phyloP scores from a whole-genome alignment of 2,797 vertebrate species.

The Lepilemur septentrionalis region DNA sequence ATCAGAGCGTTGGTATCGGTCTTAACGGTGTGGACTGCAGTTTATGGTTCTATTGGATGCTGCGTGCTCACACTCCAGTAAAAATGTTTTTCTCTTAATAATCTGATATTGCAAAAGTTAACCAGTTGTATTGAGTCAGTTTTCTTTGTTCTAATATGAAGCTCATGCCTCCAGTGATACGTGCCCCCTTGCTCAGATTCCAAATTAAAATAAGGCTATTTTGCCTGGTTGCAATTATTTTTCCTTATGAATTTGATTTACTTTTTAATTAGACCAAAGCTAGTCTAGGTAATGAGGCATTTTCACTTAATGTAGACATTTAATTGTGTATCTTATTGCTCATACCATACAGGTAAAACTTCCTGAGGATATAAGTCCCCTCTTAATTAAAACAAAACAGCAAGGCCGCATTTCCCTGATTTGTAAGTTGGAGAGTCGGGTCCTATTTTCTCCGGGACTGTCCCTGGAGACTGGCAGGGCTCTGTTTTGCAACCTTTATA shows the following conservation, averaged over 20 bases:
- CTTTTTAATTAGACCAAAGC: slow-evolving; percentile 73
- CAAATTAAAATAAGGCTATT: slow-evolving; percentile 51
- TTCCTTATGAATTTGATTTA: slow-evolving; percentile 54
- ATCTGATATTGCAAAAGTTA: not conserved
- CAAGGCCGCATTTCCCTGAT: not conserved
- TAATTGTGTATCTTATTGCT: not conserved
- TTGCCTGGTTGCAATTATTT: slow-evolving; percentile 25
- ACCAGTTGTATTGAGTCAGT: not conserved
- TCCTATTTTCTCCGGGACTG: not conserved
- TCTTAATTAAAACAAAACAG: slow-evolving; percentile 25
- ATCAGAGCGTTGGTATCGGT: not conserved
- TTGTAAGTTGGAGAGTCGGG: not conserved
- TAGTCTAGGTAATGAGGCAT: slow-evolving; percentile 45
- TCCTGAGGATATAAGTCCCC: not conserved
- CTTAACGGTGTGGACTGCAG: not conserved
- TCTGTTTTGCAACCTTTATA: not conserved
- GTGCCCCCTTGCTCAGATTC: not conserved
- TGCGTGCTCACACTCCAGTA: not conserved
- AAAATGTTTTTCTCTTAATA: not conserved
- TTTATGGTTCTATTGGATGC: not conserved
- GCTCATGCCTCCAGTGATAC: not conserved
- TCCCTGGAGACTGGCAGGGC: not conserved
- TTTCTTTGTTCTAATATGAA: slow-evolving; percentile 11
- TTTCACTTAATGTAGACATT: slow-evolving; percentile 20
- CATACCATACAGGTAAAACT: not conserved